Evolutionary conservation across 2,797 vertebrate genomes (phyloP).

Genomic region (Microhierax caerulescens): DNA sequence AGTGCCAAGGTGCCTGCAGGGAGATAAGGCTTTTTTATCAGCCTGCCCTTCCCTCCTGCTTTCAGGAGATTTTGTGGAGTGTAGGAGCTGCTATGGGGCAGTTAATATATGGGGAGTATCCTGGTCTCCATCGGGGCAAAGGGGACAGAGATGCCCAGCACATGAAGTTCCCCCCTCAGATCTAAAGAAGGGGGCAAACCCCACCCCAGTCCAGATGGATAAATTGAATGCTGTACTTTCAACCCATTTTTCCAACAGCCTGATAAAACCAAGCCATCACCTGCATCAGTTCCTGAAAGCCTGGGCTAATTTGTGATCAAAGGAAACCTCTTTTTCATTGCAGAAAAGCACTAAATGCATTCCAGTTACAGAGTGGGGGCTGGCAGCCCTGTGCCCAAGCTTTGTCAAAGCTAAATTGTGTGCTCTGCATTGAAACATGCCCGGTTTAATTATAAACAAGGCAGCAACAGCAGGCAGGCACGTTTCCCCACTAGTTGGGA

Average conservation of each 20-base stretch:
- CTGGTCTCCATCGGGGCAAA: fast-evolving
- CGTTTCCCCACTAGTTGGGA: not conserved
- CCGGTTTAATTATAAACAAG: slow-evolving; percentile 25
- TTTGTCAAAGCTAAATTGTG: slow-evolving; percentile 51
- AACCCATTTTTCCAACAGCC: slow-evolving; percentile 2
- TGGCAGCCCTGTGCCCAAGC: slow-evolving; percentile 30
- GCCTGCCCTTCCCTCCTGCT: not conserved
- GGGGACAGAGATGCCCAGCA: not conserved
- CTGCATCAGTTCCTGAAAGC: slow-evolving; percentile 38
- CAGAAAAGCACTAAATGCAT: slow-evolving; percentile 41
- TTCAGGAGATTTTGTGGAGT: not conserved
- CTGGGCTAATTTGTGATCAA: slow-evolving; percentile 47
- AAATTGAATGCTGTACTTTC: slow-evolving; percentile 38
- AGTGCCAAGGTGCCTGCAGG: not conserved
- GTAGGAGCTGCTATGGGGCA: not conserved
- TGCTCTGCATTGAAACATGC: slow-evolving; percentile 32
- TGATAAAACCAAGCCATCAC: slow-evolving; percentile 46
- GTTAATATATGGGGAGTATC: not conserved
- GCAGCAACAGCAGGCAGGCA: slow-evolving; percentile 37
- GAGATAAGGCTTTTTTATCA: slow-evolving; percentile 5
- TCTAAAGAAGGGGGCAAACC: not conserved
- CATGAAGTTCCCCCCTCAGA: not conserved
- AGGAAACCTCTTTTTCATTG: slow-evolving; percentile 36
- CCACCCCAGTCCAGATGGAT: slow-evolving; percentile 24
- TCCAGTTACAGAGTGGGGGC: not conserved